Evolutionary conservation across 2,888 invertebrate species (phyloP), one percentile per base, ranked within the genome.

Genomic region (Ethmia dodecea): DNA sequence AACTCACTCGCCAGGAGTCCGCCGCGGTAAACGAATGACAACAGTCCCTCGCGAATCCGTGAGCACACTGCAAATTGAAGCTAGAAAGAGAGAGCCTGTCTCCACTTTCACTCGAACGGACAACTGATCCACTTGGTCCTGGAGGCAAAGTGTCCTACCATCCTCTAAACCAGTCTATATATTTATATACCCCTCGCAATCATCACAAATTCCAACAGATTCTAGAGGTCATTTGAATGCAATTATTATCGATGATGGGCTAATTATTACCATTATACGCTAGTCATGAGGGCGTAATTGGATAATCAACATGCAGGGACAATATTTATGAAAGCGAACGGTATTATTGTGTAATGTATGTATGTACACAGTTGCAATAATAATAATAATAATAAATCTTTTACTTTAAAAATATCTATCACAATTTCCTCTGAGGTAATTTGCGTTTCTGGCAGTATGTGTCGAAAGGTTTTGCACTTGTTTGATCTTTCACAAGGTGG

Each of bases 81-180:
- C 49, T 47, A 44, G 61, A 63, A 49, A 65, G 68, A 70, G 71
- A n/a, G n/a, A n/a, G n/a, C n/a, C 60, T 65, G 54, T 65, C 65
- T 60, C 62, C 63, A 78, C 84, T 84, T 84, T 84, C 84, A 78
- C 33, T 33, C 31, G 18, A 6, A 79, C 70, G n/a, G n/a, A n/a
- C n/a, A 49, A 51, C 47, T 24, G 43, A 48, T 67, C 74, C 63
- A 77, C 76, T 71, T 77, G 54, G 63, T 77, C 75, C 81, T 75
- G 64, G 49, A 62, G 52, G 38, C 45, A 43, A 36, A 42, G 45
- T 45, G 55, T 55, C 61, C 55, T 55, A 20, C 43, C 38, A 38
- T 67, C 69, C 66, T 70, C n/a, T n/a, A n/a, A n/a, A n/a, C n/a
- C 66, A 66, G 62, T 43, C 55, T 40, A 63, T 71, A n/a, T n/a